phyloP scores from a whole-genome alignment of 2,888 invertebrate species.

The Orchestes rusci region DNA sequence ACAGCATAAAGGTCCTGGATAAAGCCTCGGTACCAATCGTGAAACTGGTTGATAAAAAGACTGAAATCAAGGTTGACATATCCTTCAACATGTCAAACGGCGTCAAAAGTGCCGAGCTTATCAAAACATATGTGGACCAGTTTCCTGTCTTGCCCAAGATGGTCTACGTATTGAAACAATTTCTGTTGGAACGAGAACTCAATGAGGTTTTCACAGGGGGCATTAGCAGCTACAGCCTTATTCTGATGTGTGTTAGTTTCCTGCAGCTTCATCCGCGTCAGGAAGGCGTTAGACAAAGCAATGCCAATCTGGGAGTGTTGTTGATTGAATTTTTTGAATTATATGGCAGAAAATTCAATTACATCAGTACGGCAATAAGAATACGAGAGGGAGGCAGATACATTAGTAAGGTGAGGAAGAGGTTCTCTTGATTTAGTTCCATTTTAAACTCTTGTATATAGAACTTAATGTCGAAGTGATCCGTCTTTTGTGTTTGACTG shows the following conservation, averaged over 20 bases:
- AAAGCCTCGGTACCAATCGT: slow-evolving; percentile 98
- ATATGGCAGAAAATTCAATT: slow-evolving; percentile 94
- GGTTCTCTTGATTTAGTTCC: background rate
- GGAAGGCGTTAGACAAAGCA: slow-evolving; percentile 51
- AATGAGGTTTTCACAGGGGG: slow-evolving; percentile 99
- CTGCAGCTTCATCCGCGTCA: slow-evolving; percentile 85
- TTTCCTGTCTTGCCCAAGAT: slow-evolving; percentile 89
- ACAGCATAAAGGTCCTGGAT: slow-evolving; percentile 91
- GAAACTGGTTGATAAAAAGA: slow-evolving; percentile 59
- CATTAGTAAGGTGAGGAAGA: slow-evolving; percentile 61
- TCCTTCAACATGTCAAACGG: slow-evolving; percentile 99
- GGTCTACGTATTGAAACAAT: slow-evolving; percentile 97
- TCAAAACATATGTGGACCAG: slow-evolving; percentile 80
- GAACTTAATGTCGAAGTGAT: background rate
- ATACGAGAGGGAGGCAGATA: slow-evolving; percentile 91
- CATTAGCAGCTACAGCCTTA: slow-evolving; percentile 97
- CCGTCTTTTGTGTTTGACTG: no score
- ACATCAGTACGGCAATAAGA: slow-evolving; percentile 87
- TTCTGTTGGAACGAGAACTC: slow-evolving; percentile 92
- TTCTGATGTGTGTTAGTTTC: slow-evolving; percentile 97
- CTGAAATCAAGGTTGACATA: slow-evolving; percentile 68
- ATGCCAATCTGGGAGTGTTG: slow-evolving; percentile 83
- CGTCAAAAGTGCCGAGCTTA: slow-evolving; percentile 92
- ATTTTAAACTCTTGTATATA: background rate
- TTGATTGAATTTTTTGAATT: slow-evolving; percentile 96